phyloP scores from a whole-genome alignment of 2,888 invertebrate genomes.

The Dynastes maya region DNA sequence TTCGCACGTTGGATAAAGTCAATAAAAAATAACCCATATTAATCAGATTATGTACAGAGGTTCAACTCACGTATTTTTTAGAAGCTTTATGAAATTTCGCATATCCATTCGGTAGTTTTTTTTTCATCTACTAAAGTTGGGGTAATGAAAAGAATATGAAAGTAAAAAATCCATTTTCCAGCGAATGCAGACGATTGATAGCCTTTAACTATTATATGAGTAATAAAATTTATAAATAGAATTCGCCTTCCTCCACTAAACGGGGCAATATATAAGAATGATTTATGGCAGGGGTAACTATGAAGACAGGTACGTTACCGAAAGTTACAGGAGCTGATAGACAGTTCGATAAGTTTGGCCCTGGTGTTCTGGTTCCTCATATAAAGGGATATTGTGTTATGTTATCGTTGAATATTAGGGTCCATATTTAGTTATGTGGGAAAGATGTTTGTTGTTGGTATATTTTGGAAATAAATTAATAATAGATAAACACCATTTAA shows the following conservation, averaged over 20 bases:
- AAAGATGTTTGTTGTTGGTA: too few species aligned
- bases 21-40: too few species aligned
- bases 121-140: background rate
- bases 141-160: background rate
- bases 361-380: too few species aligned
- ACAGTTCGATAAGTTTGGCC: background rate
- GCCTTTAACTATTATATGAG: background rate
- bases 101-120: background rate
- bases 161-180: conserved; percentile 13
- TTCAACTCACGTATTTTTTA: background rate
- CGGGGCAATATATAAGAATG: conserved; percentile 13
- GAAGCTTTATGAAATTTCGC: background rate
- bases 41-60: too few species aligned
- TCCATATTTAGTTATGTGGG: too few species aligned
- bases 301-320: conserved; percentile 2
- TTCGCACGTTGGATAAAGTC: too few species aligned
- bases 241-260: background rate
- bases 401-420: background rate
- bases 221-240: conserved; percentile 25
- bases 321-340: background rate
- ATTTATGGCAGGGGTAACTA: conserved; percentile 3
- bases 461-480: too few species aligned
- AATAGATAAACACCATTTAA: too few species aligned
- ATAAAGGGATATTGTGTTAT: background rate
- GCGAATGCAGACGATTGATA: too few species aligned